Evolutionary conservation across 64 coral and sea anemone genomes (phyloP), one percentile per base, ranked within the genome.

Genomic region (Astreopora myriophthalma): DNA sequence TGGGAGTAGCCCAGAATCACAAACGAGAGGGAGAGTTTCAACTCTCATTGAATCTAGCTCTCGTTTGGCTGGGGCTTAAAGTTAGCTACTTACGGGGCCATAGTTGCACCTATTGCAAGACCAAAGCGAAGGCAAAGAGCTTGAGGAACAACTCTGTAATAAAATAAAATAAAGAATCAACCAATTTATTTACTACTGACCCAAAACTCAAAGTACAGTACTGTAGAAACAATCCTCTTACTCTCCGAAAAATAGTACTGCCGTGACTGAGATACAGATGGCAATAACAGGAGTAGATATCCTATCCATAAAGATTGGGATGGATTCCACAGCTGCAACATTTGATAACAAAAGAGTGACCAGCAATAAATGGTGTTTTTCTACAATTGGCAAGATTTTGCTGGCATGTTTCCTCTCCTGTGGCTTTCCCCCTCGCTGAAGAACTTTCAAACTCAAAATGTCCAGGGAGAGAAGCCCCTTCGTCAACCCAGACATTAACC

Each of bases 211-310:
- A 55, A 0, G 51, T 16, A 55, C 51, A 55, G n/a, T n/a, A 38
- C 69, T 40, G 22, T 70, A 27, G 30, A 81, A 69, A 80, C 44
- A 3, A 76, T 82, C 2, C 69, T 88, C 97, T 95, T 96, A 99
- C 97, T 99, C 97, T 83, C 94, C 97, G 91, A 99, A 99, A 22
- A 99, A 93, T 58, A 99, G 81, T 13, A 99, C 97, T 63, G 97
- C 97, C 84, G 97, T 96, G 9, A 99, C 97, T 49, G 97, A 99
- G n/a, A 99, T 94, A 81, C 90, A 87, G 20, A 99, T 93, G 27
- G 97, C 97, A 85, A 99, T 91, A 20, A 99, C 74, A 84, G 97
- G 97, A 62, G 71, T 95, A 20, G 97, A 99, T 63, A 99, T 96
- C 75, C 94, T 90, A 35, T 99, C 97, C 90, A 99, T 91, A 36